phyloP scores from a whole-genome alignment of 64 coral and sea anemone genomes.

The Platygyra sinensis region DNA sequence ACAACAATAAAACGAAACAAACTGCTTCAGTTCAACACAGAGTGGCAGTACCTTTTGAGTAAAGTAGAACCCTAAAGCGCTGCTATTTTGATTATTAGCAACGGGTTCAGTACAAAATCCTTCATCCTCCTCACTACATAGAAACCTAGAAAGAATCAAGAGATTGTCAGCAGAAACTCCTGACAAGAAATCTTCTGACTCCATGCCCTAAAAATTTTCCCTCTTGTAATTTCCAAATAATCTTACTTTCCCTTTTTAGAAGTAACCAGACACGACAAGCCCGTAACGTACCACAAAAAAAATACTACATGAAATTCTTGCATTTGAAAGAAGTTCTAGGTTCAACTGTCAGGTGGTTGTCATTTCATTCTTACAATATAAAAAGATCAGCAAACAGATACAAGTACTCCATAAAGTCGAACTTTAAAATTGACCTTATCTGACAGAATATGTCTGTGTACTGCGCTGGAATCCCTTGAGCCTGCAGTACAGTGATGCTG shows the following conservation, averaged over 20 bases:
- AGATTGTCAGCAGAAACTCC: not conserved
- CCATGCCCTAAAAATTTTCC: too few relatives aligned
- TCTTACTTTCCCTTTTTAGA: too few relatives aligned
- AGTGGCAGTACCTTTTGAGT: slow-evolving; percentile 64
- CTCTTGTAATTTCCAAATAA: too few relatives aligned
- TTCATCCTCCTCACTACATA: slow-evolving; percentile 86
- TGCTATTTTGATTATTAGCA: slow-evolving; percentile 29
- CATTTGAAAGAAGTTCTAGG: too few relatives aligned
- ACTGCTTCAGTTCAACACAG: not conserved
- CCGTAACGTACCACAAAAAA: too few relatives aligned
- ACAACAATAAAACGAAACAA: not conserved
- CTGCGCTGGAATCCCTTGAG: slow-evolving; percentile 62
- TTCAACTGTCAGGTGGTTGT: too few relatives aligned
- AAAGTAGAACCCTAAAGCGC: slow-evolving; percentile 61
- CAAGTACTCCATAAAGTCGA: too few relatives aligned
- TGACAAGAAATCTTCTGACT: too few relatives aligned
- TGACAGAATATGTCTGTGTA: slow-evolving; percentile 96
- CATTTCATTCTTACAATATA: too few relatives aligned
- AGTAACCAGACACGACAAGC: too few relatives aligned
- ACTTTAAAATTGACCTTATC: slow-evolving; percentile 64
- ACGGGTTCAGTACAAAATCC: slow-evolving; percentile 94
- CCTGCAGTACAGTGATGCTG: slow-evolving; percentile 67
- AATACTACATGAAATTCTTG: too few relatives aligned
- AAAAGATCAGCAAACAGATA: too few relatives aligned
- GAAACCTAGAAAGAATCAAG: slow-evolving; percentile 61